These are phyloP conservation scores for Drosophila vallismaia DNA, from an alignment of 2,888 invertebrate genomes.

Conservation along the genomic window DNA sequence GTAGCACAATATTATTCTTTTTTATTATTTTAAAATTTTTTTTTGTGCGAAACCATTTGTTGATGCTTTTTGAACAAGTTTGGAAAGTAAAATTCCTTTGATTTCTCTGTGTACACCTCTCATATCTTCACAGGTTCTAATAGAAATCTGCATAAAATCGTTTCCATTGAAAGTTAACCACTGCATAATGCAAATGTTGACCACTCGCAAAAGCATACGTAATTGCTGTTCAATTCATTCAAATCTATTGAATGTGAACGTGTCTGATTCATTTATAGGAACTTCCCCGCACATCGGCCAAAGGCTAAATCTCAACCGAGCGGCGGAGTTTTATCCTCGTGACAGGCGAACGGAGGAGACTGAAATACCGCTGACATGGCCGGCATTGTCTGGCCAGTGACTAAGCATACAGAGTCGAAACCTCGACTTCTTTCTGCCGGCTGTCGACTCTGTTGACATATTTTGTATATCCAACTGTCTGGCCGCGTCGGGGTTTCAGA, in stretches of 20 bases:
- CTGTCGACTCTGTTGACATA: conserved; percentile 41
- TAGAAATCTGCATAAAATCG: conserved; percentile 41
- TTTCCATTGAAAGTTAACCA: conserved; percentile 50
- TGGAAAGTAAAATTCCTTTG: neutral
- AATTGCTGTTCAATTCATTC: conserved; percentile 51
- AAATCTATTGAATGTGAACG: conserved; percentile 25
- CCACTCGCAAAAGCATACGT: conserved; percentile 41
- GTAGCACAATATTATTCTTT: no score
- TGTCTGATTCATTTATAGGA: conserved; percentile 31
- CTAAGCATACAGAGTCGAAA: conserved; percentile 51
- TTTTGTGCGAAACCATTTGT: neutral
- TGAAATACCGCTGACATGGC: conserved; percentile 52
- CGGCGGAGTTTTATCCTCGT: conserved; percentile 26
- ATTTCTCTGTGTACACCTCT: neutral
- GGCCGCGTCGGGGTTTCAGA: conserved; percentile 25
- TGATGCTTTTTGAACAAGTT: neutral
- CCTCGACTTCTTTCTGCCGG: conserved; percentile 38
- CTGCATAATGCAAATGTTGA: conserved; percentile 58
- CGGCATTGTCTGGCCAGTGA: conserved; percentile 63
- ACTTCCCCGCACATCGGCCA: conserved; percentile 27
- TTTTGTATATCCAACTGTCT: conserved; percentile 52
- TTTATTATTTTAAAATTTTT: neutral
- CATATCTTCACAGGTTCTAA: conserved; percentile 4
- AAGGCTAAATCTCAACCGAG: conserved; percentile 36
- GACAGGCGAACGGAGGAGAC: conserved; percentile 40